These are phyloP conservation scores for Apeira syringaria DNA, from an alignment of 2,888 invertebrate genomes.

Conservation along the genomic window DNA sequence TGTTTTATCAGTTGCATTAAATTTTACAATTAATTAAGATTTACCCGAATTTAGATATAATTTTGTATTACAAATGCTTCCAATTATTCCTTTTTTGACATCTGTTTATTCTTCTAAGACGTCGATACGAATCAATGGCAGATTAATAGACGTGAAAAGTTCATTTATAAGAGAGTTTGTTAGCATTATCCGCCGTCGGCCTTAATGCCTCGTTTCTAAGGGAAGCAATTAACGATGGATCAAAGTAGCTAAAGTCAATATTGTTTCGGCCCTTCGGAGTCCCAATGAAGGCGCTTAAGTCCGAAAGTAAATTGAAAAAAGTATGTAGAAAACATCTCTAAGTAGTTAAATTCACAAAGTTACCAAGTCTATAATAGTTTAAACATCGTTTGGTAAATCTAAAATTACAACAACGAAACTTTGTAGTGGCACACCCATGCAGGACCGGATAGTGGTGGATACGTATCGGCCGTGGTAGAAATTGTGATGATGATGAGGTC, in stretches of 20 bases:
- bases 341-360: slow-evolving; percentile 24
- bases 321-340: slow-evolving; percentile 10
- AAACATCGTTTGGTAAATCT: slow-evolving; percentile 9
- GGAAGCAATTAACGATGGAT: slow-evolving; percentile 30
- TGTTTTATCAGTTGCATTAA: too few species aligned
- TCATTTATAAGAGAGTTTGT: slow-evolving; percentile 22
- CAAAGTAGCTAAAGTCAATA: slow-evolving; percentile 28
- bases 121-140: slow-evolving; percentile 14
- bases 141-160: slow-evolving; percentile 21
- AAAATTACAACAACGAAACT: slow-evolving; percentile 20
- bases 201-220: slow-evolving; percentile 24
- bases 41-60: too few species aligned
- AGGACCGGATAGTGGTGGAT: slow-evolving; percentile 14
- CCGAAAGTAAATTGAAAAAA: slow-evolving; percentile 10
- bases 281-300: slow-evolving; percentile 14
- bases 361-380: slow-evolving; percentile 4
- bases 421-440: slow-evolving; percentile 27
- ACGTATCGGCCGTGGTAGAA: slow-evolving; percentile 12
- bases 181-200: slow-evolving; percentile 24
- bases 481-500: slow-evolving; percentile 39
- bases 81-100: too few species aligned
- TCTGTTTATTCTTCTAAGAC: slow-evolving; percentile 4
- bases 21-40: too few species aligned
- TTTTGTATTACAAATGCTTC: too few species aligned
- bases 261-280: slow-evolving; percentile 15